Evolutionary conservation across 2,113 vertebrate species (phyloP), one percentile per base, ranked within the genome.

Genomic region (Antigone vipio): DNA sequence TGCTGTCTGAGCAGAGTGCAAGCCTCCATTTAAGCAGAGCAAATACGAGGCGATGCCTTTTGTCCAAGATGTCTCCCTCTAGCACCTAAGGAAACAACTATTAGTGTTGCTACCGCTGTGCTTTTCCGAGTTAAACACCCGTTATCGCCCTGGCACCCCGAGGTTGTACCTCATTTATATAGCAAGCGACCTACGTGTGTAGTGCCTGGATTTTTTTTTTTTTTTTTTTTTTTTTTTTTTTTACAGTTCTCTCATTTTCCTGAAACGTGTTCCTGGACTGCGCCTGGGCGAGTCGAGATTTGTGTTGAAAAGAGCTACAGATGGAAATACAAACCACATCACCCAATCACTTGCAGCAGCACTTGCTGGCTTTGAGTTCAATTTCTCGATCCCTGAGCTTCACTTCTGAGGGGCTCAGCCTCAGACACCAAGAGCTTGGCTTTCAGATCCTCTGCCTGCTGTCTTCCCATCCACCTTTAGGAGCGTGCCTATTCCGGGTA

Each of bases 181-280:
- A n/a, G 18, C 40, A 26, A 55, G 52, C 1, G 30, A 59, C 29
- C 32, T 22, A 3, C 0, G 0, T 3, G 12, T 40, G 26, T 2
- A n/a, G 11, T 4, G 9, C 20, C 52, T 23, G n/a, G 1, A 0
- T 53, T 81, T 38, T 38, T 38, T 38, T 38, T 38, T 38, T 38
- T 38, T 38, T 38, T 44, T 16, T 60, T 42, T 32, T 32, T 38
- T 38, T 38, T 38, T 38, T 38, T 38, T 44, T 16, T 60, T 42
- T 32, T 32, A 26, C 52, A 1, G 4, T 19, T 67, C 34, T 7
- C 44, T 35, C 44, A 7, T n/a, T 69, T 56, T 66, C 59, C 82
- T 30, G 15, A 15, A 24, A 17, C 0, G 7, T 13, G 13, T 18
- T 55, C 1, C 40, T 56, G 32, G 30, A 7, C 11, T 4, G 7